phyloP scores from a whole-genome alignment of 2,888 invertebrate species.

The Odontocolon sp. region DNA sequence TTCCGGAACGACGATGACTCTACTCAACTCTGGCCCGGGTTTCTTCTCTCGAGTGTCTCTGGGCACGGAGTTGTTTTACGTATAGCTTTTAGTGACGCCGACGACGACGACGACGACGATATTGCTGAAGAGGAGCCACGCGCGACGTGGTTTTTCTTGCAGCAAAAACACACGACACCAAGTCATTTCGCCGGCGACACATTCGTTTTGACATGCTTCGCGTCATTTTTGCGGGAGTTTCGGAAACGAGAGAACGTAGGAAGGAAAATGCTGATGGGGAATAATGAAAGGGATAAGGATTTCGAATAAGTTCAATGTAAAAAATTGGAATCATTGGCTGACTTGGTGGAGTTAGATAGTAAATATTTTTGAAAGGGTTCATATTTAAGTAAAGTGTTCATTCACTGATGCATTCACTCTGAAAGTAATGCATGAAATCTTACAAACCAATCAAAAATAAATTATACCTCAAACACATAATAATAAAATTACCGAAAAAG shows the following conservation, averaged over 20 bases:
- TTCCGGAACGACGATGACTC: constrained; percentile 12
- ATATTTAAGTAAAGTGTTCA: too few relatives aligned
- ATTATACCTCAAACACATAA: too few relatives aligned
- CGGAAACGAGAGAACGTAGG: constrained; percentile 10
- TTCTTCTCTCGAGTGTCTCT: constrained; percentile 15
- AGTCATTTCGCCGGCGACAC: constrained; percentile 71
- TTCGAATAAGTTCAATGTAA: too few relatives aligned
- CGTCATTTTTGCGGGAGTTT: constrained; percentile 55
- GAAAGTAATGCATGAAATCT: too few relatives aligned
- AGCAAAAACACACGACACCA: constrained; percentile 63
- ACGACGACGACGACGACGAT: constrained; percentile 16
- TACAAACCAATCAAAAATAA: too few relatives aligned
- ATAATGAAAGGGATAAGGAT: too few relatives aligned
- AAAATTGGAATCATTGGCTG: too few relatives aligned
- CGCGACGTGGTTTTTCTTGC: constrained; percentile 72
- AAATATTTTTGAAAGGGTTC: too few relatives aligned
- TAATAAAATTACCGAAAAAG: neutral
- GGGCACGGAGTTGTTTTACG: constrained; percentile 20
- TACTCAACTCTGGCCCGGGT: neutral
- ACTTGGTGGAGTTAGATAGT: too few relatives aligned
- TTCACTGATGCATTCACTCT: too few relatives aligned
- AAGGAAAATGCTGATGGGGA: constrained; percentile 2
- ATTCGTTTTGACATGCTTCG: constrained; percentile 72
- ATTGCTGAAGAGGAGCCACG: constrained; percentile 63
- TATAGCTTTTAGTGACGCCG: constrained; percentile 17